A percentile compares a stretch with the other conserved stretches of the same genome.
Evolutionary conservation across 2,113 vertebrate genomes (phyloP).

Genomic region (Sander vitreus): DNA sequence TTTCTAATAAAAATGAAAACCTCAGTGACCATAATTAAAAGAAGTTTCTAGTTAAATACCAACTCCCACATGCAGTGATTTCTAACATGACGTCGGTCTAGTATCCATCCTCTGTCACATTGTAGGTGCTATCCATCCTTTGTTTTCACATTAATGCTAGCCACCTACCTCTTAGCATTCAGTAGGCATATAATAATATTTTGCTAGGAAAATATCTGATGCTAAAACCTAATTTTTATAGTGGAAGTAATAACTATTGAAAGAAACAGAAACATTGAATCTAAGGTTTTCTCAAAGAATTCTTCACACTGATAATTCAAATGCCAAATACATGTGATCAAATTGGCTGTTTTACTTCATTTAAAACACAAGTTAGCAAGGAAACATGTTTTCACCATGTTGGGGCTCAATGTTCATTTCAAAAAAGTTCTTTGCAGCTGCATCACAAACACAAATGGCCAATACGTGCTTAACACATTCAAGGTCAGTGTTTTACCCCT

Average conservation of each 20-base stretch:
- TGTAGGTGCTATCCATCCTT: neutral
- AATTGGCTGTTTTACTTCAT: neutral
- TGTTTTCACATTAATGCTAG: neutral
- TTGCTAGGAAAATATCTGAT: neutral
- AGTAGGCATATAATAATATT: neutral
- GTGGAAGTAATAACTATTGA: neutral
- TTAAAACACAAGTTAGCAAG: neutral
- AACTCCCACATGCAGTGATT: neutral
- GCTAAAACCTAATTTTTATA: neutral
- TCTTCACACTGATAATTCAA: neutral
- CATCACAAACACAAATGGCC: conserved; percentile 15
- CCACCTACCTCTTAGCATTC: neutral
- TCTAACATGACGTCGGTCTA: neutral
- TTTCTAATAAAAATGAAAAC: neutral
- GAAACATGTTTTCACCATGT: neutral
- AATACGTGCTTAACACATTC: conserved; percentile 41
- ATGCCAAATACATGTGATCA: neutral
- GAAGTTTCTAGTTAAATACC: neutral
- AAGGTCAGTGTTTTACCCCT: conserved; percentile 66
- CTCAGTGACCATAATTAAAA: neutral
- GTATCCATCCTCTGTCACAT: neutral
- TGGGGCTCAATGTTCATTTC: neutral
- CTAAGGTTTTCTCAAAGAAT: neutral
- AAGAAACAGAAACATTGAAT: neutral
- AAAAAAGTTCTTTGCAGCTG: neutral